Conservation (phyloP, 2,888 invertebrate genomes). For the Sepiola atlantica region DNA sequence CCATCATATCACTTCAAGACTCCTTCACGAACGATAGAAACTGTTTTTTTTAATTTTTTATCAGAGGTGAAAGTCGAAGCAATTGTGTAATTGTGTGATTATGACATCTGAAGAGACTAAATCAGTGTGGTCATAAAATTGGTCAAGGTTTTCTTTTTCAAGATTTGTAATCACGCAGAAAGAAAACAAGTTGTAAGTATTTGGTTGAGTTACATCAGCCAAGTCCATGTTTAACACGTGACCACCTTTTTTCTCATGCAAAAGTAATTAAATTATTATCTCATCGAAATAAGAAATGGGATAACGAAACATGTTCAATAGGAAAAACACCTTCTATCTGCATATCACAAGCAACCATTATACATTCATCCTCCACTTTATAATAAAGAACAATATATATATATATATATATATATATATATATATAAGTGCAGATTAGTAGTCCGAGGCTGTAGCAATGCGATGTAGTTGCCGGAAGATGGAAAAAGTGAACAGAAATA, state of each 20-base stretch:
- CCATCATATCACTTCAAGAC: background rate
- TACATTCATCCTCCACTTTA: too few species aligned
- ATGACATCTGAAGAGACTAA: background rate
- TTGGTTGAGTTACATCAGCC: background rate
- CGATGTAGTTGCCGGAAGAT: too few species aligned
- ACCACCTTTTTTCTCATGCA: background rate
- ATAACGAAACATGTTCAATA: too few species aligned
- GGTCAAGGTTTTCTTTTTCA: background rate
- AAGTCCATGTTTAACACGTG: background rate
- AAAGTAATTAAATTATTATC: background rate
- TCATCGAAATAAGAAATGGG: background rate
- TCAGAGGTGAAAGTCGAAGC: background rate
- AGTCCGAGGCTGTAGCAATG: too few species aligned
- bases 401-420: too few species aligned
- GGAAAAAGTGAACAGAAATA: too few species aligned
- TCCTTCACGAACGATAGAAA: background rate
- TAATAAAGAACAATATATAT: too few species aligned
- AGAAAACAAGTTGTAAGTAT: background rate
- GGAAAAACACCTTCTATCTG: too few species aligned
- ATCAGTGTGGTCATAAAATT: background rate
- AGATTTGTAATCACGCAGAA: background rate
- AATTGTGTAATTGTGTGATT: background rate
- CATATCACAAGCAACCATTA: too few species aligned
- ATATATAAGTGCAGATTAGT: too few species aligned
- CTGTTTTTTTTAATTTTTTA: background rate